Base-by-base conservation (phyloP, 2,797 vertebrate genomes). In the Sphenodon punctatus region DNA sequence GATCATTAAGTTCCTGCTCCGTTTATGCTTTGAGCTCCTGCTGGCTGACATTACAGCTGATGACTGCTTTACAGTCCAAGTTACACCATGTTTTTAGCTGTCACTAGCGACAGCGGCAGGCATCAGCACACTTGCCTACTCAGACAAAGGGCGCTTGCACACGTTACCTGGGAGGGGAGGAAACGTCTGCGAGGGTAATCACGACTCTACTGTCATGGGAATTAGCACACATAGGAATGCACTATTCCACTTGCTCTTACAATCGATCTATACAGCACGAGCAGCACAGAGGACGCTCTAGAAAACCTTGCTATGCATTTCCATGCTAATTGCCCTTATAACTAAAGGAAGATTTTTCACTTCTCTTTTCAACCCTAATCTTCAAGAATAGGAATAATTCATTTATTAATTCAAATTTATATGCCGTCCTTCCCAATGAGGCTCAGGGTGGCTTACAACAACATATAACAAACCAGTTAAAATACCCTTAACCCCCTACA, bases 301-400 rank as follows among this genome's bases (percentile, higher is more conserved):
- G 0, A 71, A 32, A 65, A 55, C 42, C n/a, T 15, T n/a, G 6
- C 13, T 49, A 51, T 10, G 63, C 39, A 46, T 36, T 56, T 64
- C n/a, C 23, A 45, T 51, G 36, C 14, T 71, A 76, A 66, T 71
- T 81, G 71, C 60, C 63, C 5, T 27, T 4, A 1, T 10, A 84
- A 70, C 42, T 74, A 72, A 86, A 67, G 34, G 63, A 56, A 75
- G 43, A 80, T 46, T 53, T 43, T 34, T 82, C 72, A 45, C 48
- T 25, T 81, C 6, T 20, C 55, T 49, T 32, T 38, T 34, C 53
- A n/a, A n/a, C n/a, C n/a, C n/a, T n/a, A n/a, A n/a, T 63, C 78
- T 65, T 64, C 5, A 12, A 73, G 55, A 71, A 23, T 56, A 79
- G 69, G 76, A 74, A 75, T 45, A 45, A n/a, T 27, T 76, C 5